phyloP scores from a whole-genome alignment of 2,797 vertebrate genomes.

The Gymnothorax reevesii region DNA sequence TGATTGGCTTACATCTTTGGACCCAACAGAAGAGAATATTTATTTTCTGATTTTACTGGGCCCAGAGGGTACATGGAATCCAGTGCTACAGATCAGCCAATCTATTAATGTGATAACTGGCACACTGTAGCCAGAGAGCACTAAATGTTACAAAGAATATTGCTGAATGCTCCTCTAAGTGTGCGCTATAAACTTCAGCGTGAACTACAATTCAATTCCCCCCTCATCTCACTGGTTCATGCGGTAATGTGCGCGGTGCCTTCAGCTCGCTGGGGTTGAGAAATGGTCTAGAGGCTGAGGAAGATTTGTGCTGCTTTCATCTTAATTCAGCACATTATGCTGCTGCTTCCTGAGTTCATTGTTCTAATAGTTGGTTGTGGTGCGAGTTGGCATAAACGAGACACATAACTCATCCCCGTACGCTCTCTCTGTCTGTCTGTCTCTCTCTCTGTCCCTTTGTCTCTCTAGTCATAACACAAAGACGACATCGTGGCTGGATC shows the following conservation, averaged over 20 bases:
- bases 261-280: neutral
- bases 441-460: conserved; percentile 62
- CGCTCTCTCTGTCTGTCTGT: conserved; percentile 45
- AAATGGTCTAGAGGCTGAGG: neutral
- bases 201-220: neutral
- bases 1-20: too few relatives aligned
- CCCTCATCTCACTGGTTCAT: neutral
- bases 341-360: neutral
- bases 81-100: too few relatives aligned
- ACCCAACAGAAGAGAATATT: too few relatives aligned
- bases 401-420: neutral
- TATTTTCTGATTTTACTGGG: too few relatives aligned
- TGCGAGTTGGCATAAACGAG: neutral
- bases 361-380: neutral
- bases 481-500: conserved; percentile 99
- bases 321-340: neutral
- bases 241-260: neutral
- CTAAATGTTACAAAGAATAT: too few relatives aligned
- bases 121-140: too few relatives aligned
- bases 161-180: too few relatives aligned
- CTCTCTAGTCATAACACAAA: conserved; percentile 98
- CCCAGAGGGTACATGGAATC: too few relatives aligned
- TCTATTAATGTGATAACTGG: too few relatives aligned
- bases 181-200: too few relatives aligned
- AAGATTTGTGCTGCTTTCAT: neutral